Base-by-base conservation (phyloP, 2,797 vertebrate genomes). In the Syngnathus rostellatus region DNA sequence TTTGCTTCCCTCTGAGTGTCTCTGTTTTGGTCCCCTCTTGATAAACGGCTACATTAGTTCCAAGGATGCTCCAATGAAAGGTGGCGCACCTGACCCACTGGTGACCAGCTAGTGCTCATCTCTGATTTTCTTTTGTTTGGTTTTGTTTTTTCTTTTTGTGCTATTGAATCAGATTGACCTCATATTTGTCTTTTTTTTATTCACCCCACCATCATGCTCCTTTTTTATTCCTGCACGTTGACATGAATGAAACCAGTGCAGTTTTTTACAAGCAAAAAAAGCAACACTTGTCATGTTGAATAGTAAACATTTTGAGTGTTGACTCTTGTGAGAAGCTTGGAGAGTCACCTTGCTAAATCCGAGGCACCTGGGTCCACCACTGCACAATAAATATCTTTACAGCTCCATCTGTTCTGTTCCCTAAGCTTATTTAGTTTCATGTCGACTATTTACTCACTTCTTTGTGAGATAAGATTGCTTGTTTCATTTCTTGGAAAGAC, bases 101-200 rank as follows among this genome's bases (percentile, higher is more conserved):
- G n/a, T 21, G 40, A 43, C 39, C 59, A 17, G 65, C 23, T 61
- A 3, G 2, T 69, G 63, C 37, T 76, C 60, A 46, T 51, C 67
- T 75, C 43, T 66, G 66, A 68, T 66, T 55, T 61, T 39, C 55
- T 64, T 43, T 55, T 45, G 43, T 14, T 1, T 43, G 1, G 58
- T 68, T 73, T 66, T 48, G 63, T 59, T 71, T n/a, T 8, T 64
- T 54, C 31, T 31, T 43, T 63, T 70, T 73, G 62, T 66, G 69
- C 53, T 57, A 57, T 57, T 59, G 72, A 74, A 75, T 60, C 58
- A 70, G 64, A 23, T 51, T 83, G 85, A 85, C 83, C 82, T 85
- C 83, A 67, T n/a, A 40, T 41, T 57, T 57, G 8, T 58, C 9
- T 58, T 58, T 58, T 38, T 25, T 31, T 31, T 31, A 31, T 31